Evolutionary conservation across 2,888 invertebrate genomes (phyloP).

Genomic region (Brassicogethes aeneus): DNA sequence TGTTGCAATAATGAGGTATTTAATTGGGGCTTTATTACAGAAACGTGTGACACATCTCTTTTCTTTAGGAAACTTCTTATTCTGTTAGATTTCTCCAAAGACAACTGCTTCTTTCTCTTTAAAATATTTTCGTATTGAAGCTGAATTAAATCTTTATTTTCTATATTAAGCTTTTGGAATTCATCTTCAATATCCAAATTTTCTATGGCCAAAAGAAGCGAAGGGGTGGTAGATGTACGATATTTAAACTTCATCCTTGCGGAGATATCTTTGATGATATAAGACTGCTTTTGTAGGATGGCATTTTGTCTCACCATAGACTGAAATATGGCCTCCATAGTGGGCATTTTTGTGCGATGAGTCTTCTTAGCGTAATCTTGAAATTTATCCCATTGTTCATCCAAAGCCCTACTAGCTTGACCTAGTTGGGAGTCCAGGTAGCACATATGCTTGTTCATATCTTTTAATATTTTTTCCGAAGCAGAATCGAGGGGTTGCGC

Average conservation of each 20-base stretch:
- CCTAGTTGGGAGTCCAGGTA: conserved; percentile 68
- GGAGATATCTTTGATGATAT: conserved; percentile 35
- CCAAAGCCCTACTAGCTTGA: conserved; percentile 62
- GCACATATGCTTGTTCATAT: conserved; percentile 59
- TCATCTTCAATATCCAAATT: conserved; percentile 31
- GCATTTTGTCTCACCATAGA: conserved; percentile 67
- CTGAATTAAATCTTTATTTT: conserved; percentile 38
- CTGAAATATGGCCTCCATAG: conserved; percentile 70
- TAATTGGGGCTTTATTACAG: conserved; percentile 43
- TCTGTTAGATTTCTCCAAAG: conserved; percentile 44
- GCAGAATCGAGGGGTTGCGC: conserved; percentile 53
- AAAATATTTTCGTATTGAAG: conserved; percentile 36
- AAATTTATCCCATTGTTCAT: conserved; percentile 66
- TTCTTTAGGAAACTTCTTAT: conserved; percentile 45
- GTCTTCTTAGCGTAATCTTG: conserved; percentile 43
- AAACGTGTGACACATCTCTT: conserved; percentile 45
- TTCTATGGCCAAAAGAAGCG: conserved; percentile 40
- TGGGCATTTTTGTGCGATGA: conserved; percentile 54
- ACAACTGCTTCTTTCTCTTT: conserved; percentile 35
- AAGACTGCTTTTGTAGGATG: conserved; percentile 45
- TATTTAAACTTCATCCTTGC: conserved; percentile 35
- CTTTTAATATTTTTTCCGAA: conserved; percentile 56
- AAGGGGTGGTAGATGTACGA: conserved; percentile 37
- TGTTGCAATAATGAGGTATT: conserved; percentile 25
- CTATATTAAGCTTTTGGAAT: conserved; percentile 47